Percentiles rank a stretch among this genome's conserved stretches.
Evolutionary conservation across 2,888 invertebrate genomes (phyloP).

Genomic region (Agrypnus murinus): DNA sequence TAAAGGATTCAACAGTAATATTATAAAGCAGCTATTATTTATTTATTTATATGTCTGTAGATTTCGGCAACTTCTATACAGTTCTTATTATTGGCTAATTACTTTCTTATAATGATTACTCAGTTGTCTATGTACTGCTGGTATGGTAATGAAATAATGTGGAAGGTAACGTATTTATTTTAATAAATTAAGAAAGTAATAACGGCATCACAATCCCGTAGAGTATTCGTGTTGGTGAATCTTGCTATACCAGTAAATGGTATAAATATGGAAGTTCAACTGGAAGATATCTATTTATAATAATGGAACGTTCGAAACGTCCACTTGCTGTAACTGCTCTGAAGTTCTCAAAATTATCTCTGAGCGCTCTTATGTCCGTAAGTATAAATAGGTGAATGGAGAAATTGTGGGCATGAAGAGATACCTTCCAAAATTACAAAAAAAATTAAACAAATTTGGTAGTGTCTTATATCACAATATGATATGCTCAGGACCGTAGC

Average conservation of each 20-base stretch:
- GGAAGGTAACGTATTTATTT: slow-evolving; percentile 31
- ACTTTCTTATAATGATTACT: slow-evolving; percentile 4
- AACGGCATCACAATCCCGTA: slow-evolving; percentile 24
- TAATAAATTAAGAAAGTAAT: too few relatives aligned
- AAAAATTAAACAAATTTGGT: too few relatives aligned
- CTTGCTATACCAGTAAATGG: slow-evolving; percentile 51
- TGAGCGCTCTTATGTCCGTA: slow-evolving; percentile 38
- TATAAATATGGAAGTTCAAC: slow-evolving; percentile 39
- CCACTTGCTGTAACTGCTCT: slow-evolving; percentile 39
- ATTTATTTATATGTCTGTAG: too few relatives aligned
- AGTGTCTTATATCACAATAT: too few relatives aligned
- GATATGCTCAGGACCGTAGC: too few relatives aligned
- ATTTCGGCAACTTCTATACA: not conserved
- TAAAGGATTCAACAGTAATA: too few relatives aligned
- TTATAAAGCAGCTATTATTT: too few relatives aligned
- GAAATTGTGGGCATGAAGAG: too few relatives aligned
- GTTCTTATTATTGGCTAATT: not conserved
- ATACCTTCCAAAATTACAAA: too few relatives aligned
- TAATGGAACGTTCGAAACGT: slow-evolving; percentile 54
- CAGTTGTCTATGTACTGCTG: slow-evolving; percentile 28
- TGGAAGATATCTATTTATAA: slow-evolving; percentile 42
- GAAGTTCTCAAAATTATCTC: slow-evolving; percentile 38
- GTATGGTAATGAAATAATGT: slow-evolving; percentile 48
- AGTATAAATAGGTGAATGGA: too few relatives aligned
- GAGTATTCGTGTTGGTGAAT: slow-evolving; percentile 49